Conservation (phyloP, 2,113 vertebrate genomes). For the Megalops atlanticus region DNA sequence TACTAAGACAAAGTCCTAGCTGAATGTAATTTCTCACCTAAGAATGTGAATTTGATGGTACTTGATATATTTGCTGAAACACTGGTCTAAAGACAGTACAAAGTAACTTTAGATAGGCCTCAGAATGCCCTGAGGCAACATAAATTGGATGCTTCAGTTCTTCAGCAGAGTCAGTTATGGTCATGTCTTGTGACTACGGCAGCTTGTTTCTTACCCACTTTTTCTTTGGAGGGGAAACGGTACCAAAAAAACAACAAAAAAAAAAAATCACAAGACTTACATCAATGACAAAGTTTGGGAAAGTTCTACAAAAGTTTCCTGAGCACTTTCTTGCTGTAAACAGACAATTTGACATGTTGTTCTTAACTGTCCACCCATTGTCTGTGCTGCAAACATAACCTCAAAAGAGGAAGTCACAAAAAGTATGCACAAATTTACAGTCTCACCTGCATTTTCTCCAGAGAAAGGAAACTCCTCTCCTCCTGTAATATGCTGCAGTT, state of each 20-base stretch:
- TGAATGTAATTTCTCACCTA: constrained; percentile 8
- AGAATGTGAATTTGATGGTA: background rate
- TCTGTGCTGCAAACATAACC: background rate
- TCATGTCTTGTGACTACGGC: constrained; percentile 62
- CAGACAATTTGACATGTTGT: background rate
- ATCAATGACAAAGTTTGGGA: constrained; percentile 14
- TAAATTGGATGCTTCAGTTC: constrained; percentile 29
- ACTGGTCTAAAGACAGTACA: constrained; percentile 37
- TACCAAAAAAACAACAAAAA: constrained; percentile 25
- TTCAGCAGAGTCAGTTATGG: constrained; percentile 49
- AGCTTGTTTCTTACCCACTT: constrained; percentile 24
- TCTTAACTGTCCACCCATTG: background rate
- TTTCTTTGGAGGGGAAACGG: constrained; percentile 23
- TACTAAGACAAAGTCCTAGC: background rate
- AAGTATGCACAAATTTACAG: background rate
- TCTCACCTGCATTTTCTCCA: constrained; percentile 52
- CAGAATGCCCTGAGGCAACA: constrained; percentile 34
- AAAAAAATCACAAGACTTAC: constrained; percentile 51
- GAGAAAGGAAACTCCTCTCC: constrained; percentile 30
- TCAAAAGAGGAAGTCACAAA: background rate
- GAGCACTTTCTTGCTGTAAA: background rate
- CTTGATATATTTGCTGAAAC: constrained; percentile 19
- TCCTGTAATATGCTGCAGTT: constrained; percentile 47
- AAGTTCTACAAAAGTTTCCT: constrained; percentile 15
- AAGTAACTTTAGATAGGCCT: constrained; percentile 42